phyloP scores from a whole-genome alignment of 2,888 invertebrate genomes.

The Phalera bucephala region DNA sequence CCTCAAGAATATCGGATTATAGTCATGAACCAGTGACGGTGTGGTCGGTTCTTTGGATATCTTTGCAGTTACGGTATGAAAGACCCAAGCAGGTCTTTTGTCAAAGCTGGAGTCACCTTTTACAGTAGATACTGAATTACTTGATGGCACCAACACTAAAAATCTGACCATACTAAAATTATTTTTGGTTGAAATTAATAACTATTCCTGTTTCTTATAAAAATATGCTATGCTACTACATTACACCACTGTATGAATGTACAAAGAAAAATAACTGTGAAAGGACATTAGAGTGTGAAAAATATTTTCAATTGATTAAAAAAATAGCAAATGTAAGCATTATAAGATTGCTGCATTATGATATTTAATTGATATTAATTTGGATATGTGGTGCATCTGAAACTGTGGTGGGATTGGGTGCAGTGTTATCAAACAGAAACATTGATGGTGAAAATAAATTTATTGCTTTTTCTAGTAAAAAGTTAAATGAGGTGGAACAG shows the following conservation, averaged over 20 bases:
- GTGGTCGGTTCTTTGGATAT: no score
- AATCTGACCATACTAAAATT: not conserved
- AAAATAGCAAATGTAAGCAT: not conserved
- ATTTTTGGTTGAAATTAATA: not conserved
- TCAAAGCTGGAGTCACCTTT: no score
- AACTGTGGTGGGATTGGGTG: not conserved
- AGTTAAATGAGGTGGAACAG: not conserved
- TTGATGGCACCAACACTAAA: not conserved
- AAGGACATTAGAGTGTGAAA: not conserved
- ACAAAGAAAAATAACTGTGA: not conserved
- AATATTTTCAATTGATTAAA: not conserved
- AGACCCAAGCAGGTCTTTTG: no score
- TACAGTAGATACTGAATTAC: no score
- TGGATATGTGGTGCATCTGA: not conserved
- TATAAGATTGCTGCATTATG: not conserved
- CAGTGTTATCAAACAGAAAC: not conserved
- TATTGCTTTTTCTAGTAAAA: not conserved
- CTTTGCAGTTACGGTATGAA: no score
- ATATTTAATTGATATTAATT: not conserved
- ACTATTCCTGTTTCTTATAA: constrained; percentile 2
- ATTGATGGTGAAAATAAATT: not conserved
- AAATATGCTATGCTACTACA: not conserved
- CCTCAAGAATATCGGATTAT: no score
- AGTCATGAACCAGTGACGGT: no score
- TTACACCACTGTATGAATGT: not conserved